A percentile compares a stretch with the other conserved stretches of the same genome.
Conservation (phyloP, 2,888 invertebrate species). For the Pollenia griseotomentosa region DNA sequence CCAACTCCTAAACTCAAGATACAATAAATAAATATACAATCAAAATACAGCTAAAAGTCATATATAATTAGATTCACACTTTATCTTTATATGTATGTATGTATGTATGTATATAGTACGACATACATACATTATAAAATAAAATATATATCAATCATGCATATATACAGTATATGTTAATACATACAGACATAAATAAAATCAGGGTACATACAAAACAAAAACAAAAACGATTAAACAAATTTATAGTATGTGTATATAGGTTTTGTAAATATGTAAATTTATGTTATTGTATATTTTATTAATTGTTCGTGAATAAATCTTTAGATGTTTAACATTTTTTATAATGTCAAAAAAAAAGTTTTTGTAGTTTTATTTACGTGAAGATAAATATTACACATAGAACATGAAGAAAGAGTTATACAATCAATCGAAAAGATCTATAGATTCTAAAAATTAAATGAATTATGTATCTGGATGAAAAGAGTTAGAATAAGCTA, state of each 20-base stretch:
- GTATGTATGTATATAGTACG: not conserved
- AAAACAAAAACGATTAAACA: slow-evolving; percentile 22
- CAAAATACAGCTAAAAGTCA: slow-evolving; percentile 34
- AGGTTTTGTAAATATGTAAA: slow-evolving; percentile 71
- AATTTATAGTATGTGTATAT: slow-evolving; percentile 17
- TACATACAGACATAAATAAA: slow-evolving; percentile 39
- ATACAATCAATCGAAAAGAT: not conserved
- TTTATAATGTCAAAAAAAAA: slow-evolving; percentile 60
- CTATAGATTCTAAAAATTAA: slow-evolving; percentile 3
- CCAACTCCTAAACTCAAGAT: slow-evolving; percentile 45
- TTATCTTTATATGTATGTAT: not conserved
- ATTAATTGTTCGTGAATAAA: slow-evolving; percentile 71
- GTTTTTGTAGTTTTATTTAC: slow-evolving; percentile 52
- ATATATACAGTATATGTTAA: slow-evolving; percentile 25
- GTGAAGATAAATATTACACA: slow-evolving; percentile 15
- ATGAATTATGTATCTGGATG: slow-evolving; percentile 58
- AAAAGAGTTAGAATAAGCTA: slow-evolving; percentile 9
- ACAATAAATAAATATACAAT: slow-evolving; percentile 13
- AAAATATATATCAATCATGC: slow-evolving; percentile 29
- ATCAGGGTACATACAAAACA: slow-evolving; percentile 68
- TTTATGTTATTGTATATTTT: slow-evolving; percentile 71
- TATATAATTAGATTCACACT: slow-evolving; percentile 47
- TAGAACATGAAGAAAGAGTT: slow-evolving; percentile 16
- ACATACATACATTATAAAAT: slow-evolving; percentile 8
- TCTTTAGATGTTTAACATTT: slow-evolving; percentile 68